Percentiles rank a stretch among this genome's conserved stretches.
Conservation (phyloP, 2,797 vertebrate genomes). For the Pyrocephalus nanus region DNA sequence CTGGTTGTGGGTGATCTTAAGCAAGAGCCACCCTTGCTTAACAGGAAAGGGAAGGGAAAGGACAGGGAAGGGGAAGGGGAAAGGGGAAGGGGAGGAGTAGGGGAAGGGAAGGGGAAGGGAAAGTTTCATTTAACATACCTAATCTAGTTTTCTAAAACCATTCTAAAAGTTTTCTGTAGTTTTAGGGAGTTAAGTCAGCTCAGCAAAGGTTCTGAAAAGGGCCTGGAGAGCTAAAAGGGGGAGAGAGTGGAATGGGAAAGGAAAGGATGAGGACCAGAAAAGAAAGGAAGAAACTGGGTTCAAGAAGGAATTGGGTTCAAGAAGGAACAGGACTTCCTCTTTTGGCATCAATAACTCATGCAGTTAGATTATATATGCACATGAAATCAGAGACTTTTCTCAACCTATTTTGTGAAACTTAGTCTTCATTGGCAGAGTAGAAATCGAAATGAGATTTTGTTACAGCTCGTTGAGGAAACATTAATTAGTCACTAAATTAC, state of each 20-base stretch:
- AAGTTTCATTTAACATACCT: background rate
- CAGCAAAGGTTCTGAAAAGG: background rate
- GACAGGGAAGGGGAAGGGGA: no score
- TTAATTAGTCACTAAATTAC: background rate
- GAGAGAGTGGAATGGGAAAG: background rate
- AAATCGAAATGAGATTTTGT: background rate
- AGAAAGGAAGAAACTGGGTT: background rate
- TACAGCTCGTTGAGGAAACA: background rate
- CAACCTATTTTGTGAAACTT: background rate
- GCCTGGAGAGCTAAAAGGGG: background rate
- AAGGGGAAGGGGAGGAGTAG: no score
- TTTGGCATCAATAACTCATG: background rate
- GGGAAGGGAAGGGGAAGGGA: background rate
- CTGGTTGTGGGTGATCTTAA: background rate
- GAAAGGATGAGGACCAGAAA: background rate
- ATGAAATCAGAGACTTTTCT: background rate
- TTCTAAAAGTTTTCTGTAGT: background rate
- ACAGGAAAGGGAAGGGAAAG: no score
- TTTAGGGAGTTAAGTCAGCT: background rate
- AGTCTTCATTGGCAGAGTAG: background rate
- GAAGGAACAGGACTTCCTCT: background rate
- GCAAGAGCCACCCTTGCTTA: background rate
- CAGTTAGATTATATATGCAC: background rate
- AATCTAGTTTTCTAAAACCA: background rate
- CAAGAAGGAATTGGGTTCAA: background rate